phyloP scores from a whole-genome alignment of 2,797 vertebrate genomes.

The Tapera naevia region DNA sequence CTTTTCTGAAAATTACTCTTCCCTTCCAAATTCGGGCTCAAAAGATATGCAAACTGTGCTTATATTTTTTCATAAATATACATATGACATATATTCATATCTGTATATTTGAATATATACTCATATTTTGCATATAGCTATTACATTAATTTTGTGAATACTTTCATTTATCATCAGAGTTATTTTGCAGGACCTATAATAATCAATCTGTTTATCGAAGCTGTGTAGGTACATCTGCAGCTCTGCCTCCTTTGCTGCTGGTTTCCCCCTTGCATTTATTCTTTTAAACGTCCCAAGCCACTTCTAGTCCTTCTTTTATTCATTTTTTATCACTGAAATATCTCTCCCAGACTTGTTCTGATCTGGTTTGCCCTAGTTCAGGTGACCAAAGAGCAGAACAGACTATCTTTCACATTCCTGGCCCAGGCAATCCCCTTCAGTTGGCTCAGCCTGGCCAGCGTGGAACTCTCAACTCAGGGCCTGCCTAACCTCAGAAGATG shows the following conservation, averaged over 20 bases:
- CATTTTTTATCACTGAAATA: background rate
- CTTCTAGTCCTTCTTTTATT: background rate
- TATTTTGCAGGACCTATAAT: background rate
- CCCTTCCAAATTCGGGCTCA: background rate
- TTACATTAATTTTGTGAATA: background rate
- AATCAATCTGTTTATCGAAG: background rate
- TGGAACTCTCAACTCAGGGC: background rate
- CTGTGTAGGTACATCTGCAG: rapidly evolving
- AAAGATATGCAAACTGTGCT: background rate
- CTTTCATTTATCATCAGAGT: background rate
- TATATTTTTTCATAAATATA: background rate
- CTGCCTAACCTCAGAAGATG: background rate
- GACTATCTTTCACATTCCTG: too few species aligned
- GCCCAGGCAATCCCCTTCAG: background rate
- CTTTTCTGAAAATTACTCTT: background rate
- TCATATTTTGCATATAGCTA: background rate
- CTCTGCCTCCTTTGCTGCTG: background rate
- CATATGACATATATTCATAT: background rate
- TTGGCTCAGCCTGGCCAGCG: background rate
- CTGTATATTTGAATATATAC: background rate
- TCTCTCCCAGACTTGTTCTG: background rate
- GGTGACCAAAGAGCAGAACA: too few species aligned
- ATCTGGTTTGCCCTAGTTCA: background rate
- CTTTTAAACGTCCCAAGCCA: background rate
- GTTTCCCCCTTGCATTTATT: background rate